Evolutionary conservation across 2,113 vertebrate species (phyloP).

Genomic region (Dasyprocta punctata): DNA sequence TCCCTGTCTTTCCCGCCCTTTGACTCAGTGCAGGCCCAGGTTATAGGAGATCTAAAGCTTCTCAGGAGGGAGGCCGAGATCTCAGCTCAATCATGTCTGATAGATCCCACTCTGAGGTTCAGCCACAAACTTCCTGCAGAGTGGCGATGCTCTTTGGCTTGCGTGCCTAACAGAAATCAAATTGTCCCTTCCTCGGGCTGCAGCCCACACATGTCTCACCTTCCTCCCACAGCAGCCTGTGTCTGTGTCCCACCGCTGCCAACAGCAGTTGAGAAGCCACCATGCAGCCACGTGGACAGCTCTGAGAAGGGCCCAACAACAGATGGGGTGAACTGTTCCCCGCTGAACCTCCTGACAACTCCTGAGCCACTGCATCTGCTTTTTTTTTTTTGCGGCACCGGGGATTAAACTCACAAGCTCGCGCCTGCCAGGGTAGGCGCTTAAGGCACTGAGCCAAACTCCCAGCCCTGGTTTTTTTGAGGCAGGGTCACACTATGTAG

Average conservation of each 20-base stretch:
- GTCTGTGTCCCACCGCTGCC: neutral
- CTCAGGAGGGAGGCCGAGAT: neutral
- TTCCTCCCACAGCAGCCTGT: neutral
- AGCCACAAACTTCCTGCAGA: slow-evolving; percentile 36
- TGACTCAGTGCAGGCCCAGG: neutral
- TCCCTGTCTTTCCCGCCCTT: neutral
- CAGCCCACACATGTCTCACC: neutral
- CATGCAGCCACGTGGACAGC: neutral
- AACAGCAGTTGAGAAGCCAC: neutral
- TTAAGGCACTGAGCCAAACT: too few relatives aligned
- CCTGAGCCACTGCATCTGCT: neutral
- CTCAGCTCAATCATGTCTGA: neutral
- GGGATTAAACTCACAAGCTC: too few relatives aligned
- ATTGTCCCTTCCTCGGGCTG: neutral
- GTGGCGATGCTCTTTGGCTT: neutral
- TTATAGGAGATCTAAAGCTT: neutral
- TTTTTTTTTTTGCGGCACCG: too few relatives aligned
- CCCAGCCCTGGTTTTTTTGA: too few relatives aligned
- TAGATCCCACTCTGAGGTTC: neutral
- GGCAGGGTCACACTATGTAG: too few relatives aligned
- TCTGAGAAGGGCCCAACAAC: neutral
- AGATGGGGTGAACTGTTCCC: neutral
- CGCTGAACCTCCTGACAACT: neutral
- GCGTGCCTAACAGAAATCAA: neutral
- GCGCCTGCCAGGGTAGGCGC: too few relatives aligned